phyloP scores from a whole-genome alignment of 2,113 vertebrate genomes.

The Indicator maculatus region DNA sequence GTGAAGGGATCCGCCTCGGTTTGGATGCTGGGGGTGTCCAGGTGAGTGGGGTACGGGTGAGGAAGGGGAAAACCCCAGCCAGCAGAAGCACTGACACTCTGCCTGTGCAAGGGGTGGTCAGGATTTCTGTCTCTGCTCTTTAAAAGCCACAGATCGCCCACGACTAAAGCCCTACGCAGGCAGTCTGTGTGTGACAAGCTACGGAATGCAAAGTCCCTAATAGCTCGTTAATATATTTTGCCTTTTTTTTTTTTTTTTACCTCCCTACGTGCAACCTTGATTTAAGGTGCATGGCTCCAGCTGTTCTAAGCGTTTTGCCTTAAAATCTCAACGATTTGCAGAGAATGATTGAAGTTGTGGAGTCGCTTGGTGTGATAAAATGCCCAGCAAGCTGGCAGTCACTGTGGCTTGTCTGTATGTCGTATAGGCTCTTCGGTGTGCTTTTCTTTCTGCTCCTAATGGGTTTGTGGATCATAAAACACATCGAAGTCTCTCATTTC shows the following conservation, averaged over 20 bases:
- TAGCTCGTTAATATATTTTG: background rate
- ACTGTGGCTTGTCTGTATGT: background rate
- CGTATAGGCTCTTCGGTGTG: background rate
- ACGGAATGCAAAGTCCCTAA: background rate
- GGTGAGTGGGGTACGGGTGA: background rate
- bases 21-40: background rate
- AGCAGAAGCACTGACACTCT: rapidly evolving
- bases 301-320: background rate
- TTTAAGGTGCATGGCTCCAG: background rate
- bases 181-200: background rate
- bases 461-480: background rate
- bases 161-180: background rate
- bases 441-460: background rate
- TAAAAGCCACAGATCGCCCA: background rate
- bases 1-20: background rate
- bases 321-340: background rate
- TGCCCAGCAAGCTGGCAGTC: background rate
- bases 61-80: background rate
- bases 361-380: background rate
- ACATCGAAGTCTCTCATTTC: background rate
- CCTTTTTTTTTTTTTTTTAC: too few species aligned
- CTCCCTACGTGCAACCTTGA: background rate
- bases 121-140: background rate
- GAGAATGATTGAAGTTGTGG: background rate
- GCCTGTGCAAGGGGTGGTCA: background rate